Base-by-base conservation (phyloP, 2,888 invertebrate species). In the Eudemis profundana region DNA sequence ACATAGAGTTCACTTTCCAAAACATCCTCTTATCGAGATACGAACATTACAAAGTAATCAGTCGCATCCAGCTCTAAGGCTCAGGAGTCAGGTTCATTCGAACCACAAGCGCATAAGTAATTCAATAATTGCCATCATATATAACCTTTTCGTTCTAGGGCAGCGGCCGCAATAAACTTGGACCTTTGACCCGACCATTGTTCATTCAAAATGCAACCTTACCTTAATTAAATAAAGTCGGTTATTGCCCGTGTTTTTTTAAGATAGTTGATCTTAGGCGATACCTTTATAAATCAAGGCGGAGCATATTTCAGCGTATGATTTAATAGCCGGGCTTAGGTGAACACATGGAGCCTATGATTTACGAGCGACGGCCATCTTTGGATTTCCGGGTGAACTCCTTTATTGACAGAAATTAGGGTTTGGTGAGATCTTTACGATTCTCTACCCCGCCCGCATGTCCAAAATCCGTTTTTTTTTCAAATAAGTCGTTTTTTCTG, bases 301-400 rank as follows among this genome's bases (percentile, higher is more conserved):
- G 7, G 49, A 47, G 15, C 40, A 63, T 49, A 63, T 63, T 56
- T 27, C 49, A 33, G 38, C 29, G 50, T n/a, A 19, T 42, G 63
- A 63, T 63, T 63, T 56, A 63, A 21, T 61, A 51, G 51, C 17
- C 8, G 40, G 49, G 56, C 42, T 49, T 56, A 49, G 17, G 46
- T 36, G 19, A 33, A 47, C 33, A 36, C 10, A 27, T 60, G 49
- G 49, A 27, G 7, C 19, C 8, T 21, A 15, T 49, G 42, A 57
- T 63, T 63, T 63, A 63, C n/a, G n/a, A n/a, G n/a, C n/a, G n/a
- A n/a, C n/a, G n/a, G n/a, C n/a, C n/a, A n/a, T n/a, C n/a, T n/a
- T n/a, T n/a, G n/a, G n/a, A n/a, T n/a, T n/a, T n/a, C n/a, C n/a
- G n/a, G n/a, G n/a, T n/a, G n/a, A n/a, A n/a, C n/a, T n/a, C n/a